Conservation (phyloP, 2,113 vertebrate genomes). For the Rostratula benghalensis region DNA sequence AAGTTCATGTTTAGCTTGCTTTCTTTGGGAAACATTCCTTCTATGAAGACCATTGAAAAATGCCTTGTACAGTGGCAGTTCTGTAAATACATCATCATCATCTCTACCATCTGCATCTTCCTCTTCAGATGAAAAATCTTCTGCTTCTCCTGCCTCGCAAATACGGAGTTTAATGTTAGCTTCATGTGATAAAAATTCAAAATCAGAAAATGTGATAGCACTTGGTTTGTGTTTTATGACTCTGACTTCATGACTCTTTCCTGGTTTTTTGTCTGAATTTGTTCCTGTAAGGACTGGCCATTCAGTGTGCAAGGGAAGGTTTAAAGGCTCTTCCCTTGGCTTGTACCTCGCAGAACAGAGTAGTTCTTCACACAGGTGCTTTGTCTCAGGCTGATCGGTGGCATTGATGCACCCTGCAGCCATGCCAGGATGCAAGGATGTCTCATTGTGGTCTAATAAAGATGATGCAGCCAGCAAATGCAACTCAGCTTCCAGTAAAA, state of each 20-base stretch:
- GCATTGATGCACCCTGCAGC: not conserved
- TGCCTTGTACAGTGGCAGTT: constrained; percentile 52
- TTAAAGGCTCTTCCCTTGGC: not conserved
- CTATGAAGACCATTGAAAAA: constrained; percentile 23
- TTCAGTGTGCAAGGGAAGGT: not conserved
- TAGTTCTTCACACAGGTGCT: not conserved
- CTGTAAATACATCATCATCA: constrained; percentile 65
- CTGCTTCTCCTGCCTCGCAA: constrained; percentile 62
- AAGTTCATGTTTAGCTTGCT: constrained; percentile 32
- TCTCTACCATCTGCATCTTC: constrained; percentile 48
- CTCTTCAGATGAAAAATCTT: constrained; percentile 64
- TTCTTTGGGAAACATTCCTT: constrained; percentile 43
- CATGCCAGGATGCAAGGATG: not conserved
- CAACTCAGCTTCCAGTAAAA: not conserved
- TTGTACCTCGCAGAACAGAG: not conserved
- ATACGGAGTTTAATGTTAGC: constrained; percentile 12
- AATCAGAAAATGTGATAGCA: constrained; percentile 79
- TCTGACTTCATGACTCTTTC: constrained; percentile 44
- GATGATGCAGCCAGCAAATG: not conserved
- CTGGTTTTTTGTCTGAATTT: not conserved
- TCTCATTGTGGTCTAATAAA: not conserved
- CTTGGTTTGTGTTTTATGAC: constrained; percentile 78
- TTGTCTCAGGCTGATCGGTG: not conserved
- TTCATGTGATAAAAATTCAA: not conserved
- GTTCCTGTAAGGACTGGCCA: not conserved